Conservation (phyloP, 1,140 invertebrate species). For the Aphis gossypii region DNA sequence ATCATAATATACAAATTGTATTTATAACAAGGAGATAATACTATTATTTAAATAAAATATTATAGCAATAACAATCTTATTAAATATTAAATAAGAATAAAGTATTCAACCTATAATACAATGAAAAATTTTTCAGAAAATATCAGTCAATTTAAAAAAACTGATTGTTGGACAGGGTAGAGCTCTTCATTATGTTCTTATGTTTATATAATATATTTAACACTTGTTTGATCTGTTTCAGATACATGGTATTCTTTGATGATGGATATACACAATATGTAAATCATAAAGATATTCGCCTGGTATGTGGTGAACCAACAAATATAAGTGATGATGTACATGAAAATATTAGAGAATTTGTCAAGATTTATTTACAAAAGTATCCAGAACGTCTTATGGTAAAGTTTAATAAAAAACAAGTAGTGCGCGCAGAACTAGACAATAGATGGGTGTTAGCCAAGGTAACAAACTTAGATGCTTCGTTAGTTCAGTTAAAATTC, state of each 20-base stretch:
- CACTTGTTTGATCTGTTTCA: not conserved
- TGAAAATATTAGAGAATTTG: constrained; percentile 18
- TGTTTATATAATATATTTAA: not conserved
- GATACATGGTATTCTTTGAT: constrained; percentile 41
- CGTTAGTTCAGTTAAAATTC: constrained; percentile 15
- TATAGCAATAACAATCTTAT: too few relatives aligned
- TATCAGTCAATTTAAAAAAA: not conserved
- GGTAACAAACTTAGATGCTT: not conserved
- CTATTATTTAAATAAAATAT: too few relatives aligned
- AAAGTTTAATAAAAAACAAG: constrained; percentile 14
- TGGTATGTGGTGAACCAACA: not conserved
- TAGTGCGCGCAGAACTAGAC: not conserved
- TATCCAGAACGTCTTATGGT: constrained; percentile 20
- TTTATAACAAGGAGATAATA: too few relatives aligned
- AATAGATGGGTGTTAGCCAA: not conserved
- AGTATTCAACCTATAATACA: not conserved
- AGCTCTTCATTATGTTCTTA: too few relatives aligned
- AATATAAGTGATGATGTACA: not conserved
- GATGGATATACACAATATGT: constrained; percentile 18
- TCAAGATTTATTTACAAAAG: not conserved
- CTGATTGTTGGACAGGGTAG: too few relatives aligned
- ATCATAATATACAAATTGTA: too few relatives aligned
- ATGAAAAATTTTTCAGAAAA: not conserved
- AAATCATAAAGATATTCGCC: not conserved
- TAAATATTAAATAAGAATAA: too few relatives aligned